Evolutionary conservation across 2,888 invertebrate species (phyloP).

Genomic region (Anarsia innoxiella): DNA sequence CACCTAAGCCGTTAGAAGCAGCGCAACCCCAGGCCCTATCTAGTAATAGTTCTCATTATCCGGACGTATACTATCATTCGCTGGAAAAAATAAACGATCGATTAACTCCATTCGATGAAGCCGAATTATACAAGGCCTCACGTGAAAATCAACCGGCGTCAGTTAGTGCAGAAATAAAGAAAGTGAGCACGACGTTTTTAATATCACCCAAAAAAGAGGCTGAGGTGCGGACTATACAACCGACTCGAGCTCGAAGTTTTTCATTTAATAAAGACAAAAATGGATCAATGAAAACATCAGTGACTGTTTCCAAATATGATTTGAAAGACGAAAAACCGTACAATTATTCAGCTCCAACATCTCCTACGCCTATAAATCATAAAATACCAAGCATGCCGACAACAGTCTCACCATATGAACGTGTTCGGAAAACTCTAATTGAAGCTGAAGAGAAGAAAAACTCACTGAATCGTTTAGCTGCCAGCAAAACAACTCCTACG

Average conservation of each 20-base stretch:
- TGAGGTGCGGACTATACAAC: conserved; percentile 59
- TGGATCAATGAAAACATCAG: neutral
- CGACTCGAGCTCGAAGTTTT: conserved; percentile 58
- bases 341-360: conserved; percentile 65
- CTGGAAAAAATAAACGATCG: conserved; percentile 52
- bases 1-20: conserved; percentile 19
- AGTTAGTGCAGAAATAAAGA: conserved; percentile 66
- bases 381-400: conserved; percentile 62
- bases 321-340: conserved; percentile 36
- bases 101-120: conserved; percentile 45
- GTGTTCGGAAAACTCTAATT: conserved; percentile 52
- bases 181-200: conserved; percentile 59
- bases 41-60: conserved; percentile 40
- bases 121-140: conserved; percentile 50
- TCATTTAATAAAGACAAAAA: conserved; percentile 41
- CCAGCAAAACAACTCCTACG: conserved; percentile 37
- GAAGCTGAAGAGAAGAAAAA: conserved; percentile 58
- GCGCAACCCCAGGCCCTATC: conserved; percentile 51
- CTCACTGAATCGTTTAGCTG: conserved; percentile 38
- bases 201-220: conserved; percentile 70
- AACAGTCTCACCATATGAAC: conserved; percentile 59
- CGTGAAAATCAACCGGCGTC: conserved; percentile 39
- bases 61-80: conserved; percentile 64
- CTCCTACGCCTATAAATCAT: conserved; percentile 49
- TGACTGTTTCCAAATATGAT: neutral